Conservation (phyloP, 1,140 invertebrate species). For the Drosophila suzukii region DNA sequence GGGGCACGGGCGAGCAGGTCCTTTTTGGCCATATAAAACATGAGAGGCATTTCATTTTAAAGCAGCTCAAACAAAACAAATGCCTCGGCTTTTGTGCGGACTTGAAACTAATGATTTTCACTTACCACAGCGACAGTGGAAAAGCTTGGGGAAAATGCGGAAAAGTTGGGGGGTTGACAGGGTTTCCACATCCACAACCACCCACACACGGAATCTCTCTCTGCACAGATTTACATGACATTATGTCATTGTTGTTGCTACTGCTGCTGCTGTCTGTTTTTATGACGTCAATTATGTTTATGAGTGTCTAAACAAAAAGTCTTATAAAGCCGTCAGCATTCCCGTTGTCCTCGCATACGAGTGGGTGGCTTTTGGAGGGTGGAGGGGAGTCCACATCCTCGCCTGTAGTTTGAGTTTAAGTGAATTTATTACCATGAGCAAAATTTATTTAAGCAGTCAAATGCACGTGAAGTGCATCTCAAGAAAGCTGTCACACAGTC, state of each 20-base stretch:
- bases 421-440: conserved; percentile 81
- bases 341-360: conserved; percentile 24
- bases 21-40: conserved; percentile 61
- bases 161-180: neutral
- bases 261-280: conserved; percentile 64
- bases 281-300: conserved; percentile 83
- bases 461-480: conserved; percentile 80
- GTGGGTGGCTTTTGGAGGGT: neutral
- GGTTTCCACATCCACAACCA: neutral
- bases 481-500: conserved; percentile 73
- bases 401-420: conserved; percentile 74
- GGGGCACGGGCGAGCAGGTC: neutral
- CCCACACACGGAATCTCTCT: conserved; percentile 39
- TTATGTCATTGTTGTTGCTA: conserved; percentile 73
- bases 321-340: conserved; percentile 67
- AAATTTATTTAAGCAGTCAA: conserved; percentile 83
- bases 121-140: conserved; percentile 41
- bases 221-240: conserved; percentile 79
- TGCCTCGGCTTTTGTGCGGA: conserved; percentile 74
- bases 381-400: neutral
- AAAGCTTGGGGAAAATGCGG: neutral
- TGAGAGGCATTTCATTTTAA: conserved; percentile 79
- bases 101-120: conserved; percentile 78
- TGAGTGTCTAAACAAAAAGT: conserved; percentile 82
- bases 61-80: conserved; percentile 78